Evolutionary conservation across 92 coral and sea anemone genomes (phyloP), one percentile per base, ranked within the genome.

Genomic region (Epizoanthus ramosus): DNA sequence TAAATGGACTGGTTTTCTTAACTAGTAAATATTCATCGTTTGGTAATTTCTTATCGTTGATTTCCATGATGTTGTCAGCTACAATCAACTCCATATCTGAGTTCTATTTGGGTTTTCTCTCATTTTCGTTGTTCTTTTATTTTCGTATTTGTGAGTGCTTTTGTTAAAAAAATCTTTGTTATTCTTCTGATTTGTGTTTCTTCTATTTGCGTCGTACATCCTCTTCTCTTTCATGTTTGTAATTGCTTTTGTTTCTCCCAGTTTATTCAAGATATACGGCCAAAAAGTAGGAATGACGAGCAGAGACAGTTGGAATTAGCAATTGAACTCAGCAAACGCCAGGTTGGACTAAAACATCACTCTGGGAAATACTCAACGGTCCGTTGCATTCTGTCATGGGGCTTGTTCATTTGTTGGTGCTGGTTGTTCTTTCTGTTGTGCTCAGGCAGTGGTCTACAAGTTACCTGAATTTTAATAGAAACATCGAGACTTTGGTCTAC

Each of bases 261-360:
- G 82, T 77, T 77, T 57, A 61, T 39, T 39, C 71, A 77, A 79
- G 84, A 65, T 66, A 58, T 89, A 83, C 87, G 84, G 58, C 95
- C 93, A 6, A 86, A 93, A 88, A 91, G 71, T 68, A 81, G 80
- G 24, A 87, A 86, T 35, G 98, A 91, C 37, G 98, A 93, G 23
- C 93, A 81, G 87, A 87, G 94, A 50, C 98, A 91, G 91, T 57
- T 93, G 95, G 95, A 90, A 37, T 39, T 84, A 80, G 95, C 98
- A 54, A 70, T 91, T 60, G 90, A 86, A 75, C 90, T 93, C 67
- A 93, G 98, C 92, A 93, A 91, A 85, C 92, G 95, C 52, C 94
- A 93, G 53, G 86, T 84, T 60, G 88, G 85, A 45, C 85, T 68
- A 31, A 50, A 50, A 50, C 8, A 10, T 13, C 54, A 50, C 54